Percentiles rank a stretch among this genome's conserved stretches.
Evolutionary conservation across 2,113 vertebrate species (phyloP).

Genomic region (Antechinus flavipes): DNA sequence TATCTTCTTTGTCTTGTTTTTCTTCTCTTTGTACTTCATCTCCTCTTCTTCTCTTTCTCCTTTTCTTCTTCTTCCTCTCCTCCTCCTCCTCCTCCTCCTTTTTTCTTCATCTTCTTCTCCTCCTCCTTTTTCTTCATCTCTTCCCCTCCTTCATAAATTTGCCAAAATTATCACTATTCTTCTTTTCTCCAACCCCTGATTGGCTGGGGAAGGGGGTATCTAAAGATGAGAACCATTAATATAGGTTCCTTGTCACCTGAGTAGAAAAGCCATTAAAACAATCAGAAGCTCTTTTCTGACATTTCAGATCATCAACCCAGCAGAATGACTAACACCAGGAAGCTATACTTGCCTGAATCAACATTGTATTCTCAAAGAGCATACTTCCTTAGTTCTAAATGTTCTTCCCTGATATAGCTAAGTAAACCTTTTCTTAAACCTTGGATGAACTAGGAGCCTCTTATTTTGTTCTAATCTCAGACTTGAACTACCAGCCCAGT

Average conservation of each 20-base stretch:
- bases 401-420: too few species aligned
- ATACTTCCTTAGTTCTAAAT: background rate
- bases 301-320: background rate
- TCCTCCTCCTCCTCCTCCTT: background rate
- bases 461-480: background rate
- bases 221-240: background rate
- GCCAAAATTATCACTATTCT: background rate
- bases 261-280: background rate
- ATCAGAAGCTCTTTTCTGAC: background rate
- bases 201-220: background rate
- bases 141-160: background rate
- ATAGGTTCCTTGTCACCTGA: background rate
- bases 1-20: too few species aligned
- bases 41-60: background rate
- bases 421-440: background rate
- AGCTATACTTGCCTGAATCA: background rate
- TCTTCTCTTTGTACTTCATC: too few species aligned
- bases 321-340: background rate
- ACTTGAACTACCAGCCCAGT: background rate
- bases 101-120: background rate
- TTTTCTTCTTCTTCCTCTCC: background rate
- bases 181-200: background rate
- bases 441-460: background rate
- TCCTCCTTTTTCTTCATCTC: background rate
- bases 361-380: background rate